Base-by-base conservation (phyloP, 2,113 vertebrate genomes). In the Sardina pilchardus region DNA sequence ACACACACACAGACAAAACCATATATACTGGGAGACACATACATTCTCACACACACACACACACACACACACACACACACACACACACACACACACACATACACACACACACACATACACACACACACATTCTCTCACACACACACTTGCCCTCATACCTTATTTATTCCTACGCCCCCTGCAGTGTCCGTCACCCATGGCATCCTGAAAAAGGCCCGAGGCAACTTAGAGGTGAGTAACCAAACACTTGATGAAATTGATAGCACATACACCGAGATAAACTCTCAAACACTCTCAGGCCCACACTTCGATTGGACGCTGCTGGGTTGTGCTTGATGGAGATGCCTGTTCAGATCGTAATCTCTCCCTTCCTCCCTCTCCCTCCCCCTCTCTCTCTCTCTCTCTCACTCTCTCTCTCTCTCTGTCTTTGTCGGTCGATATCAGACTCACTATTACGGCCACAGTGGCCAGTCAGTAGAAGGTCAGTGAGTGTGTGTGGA, bases 201-300 rank as follows among this genome's bases (percentile, higher is more conserved):
- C 84, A 95, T 99, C 85, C 93, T 99, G 89, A 98, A 96, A 94
- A 98, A 97, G 88, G 98, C 98, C 9, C 93, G 98, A 89, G 97
- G 96, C 84, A 99, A 99, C 92, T 94, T 99, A 83, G 97, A 99
- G 97, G 98, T 99, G 92, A 94, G 91, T 90, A 10, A 59, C 5
- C 7, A 2, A n/a, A 67, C 36, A n/a, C 43, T 42, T 0, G 6
- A 50, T 0, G n/a, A 82, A 6, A n/a, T 56, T 48, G 45, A 45
- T n/a, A 45, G 30, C n/a, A 30, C 6, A 63, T 7, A 5, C 56
- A 63, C 56, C 1, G 5, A n/a, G 5, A n/a, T 24, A 63, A 19
- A n/a, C 56, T 2, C 56, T n/a, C 63, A 9, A 4, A 26, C 24
- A 71, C 26, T 34, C 63, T 17, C 6, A 71, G 0, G 8, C 63